These are phyloP conservation scores for Picus viridis DNA, from an alignment of 2,797 vertebrate species.

Conservation along the genomic window DNA sequence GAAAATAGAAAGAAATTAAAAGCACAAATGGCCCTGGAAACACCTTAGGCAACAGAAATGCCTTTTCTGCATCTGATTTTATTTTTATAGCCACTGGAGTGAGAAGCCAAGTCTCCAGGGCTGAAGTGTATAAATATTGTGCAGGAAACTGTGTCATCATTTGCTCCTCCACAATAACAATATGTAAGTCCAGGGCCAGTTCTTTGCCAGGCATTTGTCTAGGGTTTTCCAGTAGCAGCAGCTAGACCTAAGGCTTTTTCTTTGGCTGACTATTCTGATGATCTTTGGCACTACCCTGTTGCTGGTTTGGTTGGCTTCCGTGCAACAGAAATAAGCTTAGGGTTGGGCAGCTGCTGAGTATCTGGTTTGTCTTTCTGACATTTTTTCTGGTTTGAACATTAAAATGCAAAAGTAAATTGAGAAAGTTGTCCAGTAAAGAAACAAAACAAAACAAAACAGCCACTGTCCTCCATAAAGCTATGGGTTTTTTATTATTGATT, in stretches of 20 bases:
- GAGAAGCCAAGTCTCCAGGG: constrained; percentile 45
- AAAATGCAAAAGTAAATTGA: neutral
- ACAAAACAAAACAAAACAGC: neutral
- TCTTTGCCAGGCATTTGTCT: constrained; percentile 50
- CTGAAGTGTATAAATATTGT: constrained; percentile 35
- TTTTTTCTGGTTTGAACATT: constrained; percentile 32
- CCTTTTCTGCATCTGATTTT: neutral
- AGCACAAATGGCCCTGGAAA: neutral
- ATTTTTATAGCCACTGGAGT: neutral
- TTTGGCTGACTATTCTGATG: constrained; percentile 38
- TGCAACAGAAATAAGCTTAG: constrained; percentile 37
- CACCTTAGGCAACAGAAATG: neutral
- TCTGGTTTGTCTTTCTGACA: constrained; percentile 25
- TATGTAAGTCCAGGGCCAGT: neutral
- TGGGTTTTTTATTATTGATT: neutral
- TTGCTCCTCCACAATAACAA: constrained; percentile 46
- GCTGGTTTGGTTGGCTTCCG: constrained; percentile 55
- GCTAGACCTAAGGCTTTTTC: constrained; percentile 38
- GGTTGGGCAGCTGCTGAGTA: neutral
- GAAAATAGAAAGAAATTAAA: neutral
- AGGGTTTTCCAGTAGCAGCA: constrained; percentile 66
- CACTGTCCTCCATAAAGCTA: neutral
- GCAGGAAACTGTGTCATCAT: constrained; percentile 59
- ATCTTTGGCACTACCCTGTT: constrained; percentile 47
- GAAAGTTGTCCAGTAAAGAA: neutral